Evolutionary conservation across 2,888 invertebrate genomes (phyloP).

Genomic region (Tromatobia lineatoria): DNA sequence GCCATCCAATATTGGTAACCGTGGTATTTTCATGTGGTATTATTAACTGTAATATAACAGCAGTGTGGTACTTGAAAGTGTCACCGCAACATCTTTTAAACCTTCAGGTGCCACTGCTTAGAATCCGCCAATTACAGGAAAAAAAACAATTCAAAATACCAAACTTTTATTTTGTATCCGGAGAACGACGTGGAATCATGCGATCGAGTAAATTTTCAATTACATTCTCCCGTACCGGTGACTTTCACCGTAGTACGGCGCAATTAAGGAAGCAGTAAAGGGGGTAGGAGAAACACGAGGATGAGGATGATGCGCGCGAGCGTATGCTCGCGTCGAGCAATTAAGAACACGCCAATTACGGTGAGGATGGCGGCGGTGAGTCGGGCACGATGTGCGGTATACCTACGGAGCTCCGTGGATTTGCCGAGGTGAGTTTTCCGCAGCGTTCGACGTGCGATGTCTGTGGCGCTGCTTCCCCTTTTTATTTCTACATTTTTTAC

Average conservation of each 20-base stretch:
- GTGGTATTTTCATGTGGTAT: no score
- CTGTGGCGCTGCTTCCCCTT: background rate
- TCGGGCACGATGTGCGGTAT: conserved; percentile 14
- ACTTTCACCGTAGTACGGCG: conserved; percentile 41
- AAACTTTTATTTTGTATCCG: background rate
- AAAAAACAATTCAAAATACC: no score
- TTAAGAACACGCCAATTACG: conserved; percentile 61
- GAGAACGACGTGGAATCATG: background rate
- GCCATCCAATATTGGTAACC: no score
- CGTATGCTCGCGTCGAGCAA: conserved; percentile 34
- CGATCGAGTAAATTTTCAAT: conserved; percentile 16
- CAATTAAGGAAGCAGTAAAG: conserved; percentile 43
- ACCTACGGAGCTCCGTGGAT: background rate
- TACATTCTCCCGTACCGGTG: conserved; percentile 15
- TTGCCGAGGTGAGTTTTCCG: conserved; percentile 25
- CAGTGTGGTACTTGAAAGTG: no score
- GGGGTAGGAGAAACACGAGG: conserved; percentile 15
- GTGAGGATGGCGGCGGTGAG: conserved; percentile 36
- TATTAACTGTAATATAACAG: no score
- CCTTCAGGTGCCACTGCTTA: no score
- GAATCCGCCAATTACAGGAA: background rate
- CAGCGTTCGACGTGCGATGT: conserved; percentile 28
- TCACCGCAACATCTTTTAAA: no score
- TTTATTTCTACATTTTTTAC: background rate
- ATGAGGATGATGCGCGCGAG: conserved; percentile 48